Conservation (phyloP, 37 sponge, comb jelly and placozoan species). For the Geodia barretti region DNA sequence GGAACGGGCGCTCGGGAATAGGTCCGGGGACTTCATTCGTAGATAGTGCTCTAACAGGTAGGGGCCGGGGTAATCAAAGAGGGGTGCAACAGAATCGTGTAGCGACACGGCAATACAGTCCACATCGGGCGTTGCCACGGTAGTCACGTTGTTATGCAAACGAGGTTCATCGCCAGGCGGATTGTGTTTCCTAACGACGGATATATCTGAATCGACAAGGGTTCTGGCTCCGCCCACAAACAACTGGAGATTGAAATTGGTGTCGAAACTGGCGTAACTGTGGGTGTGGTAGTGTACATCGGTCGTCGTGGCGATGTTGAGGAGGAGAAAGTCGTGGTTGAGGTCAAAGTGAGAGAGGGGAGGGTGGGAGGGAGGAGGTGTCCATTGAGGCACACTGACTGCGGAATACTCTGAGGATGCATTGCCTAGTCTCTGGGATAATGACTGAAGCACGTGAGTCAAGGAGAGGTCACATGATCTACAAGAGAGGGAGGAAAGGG, state of each 20-base stretch:
- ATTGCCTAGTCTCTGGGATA: conserved; percentile 44
- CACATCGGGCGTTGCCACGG: conserved; percentile 26
- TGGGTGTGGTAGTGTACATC: conserved; percentile 46
- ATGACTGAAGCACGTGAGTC: conserved; percentile 38
- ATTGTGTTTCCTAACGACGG: conserved; percentile 66
- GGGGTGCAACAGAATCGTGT: conserved; percentile 62
- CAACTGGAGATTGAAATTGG: conserved; percentile 72
- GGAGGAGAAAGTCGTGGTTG: conserved; percentile 63
- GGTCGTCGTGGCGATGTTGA: conserved; percentile 47
- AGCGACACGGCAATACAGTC: conserved; percentile 70
- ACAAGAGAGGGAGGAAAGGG: not conserved
- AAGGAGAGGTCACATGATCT: conserved; percentile 38
- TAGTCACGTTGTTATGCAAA: conserved; percentile 19
- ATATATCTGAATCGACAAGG: conserved; percentile 30
- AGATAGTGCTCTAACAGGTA: conserved; percentile 80
- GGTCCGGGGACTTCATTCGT: conserved; percentile 30
- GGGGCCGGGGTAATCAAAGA: conserved; percentile 75
- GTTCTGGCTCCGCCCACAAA: conserved; percentile 23
- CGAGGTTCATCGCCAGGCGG: conserved; percentile 46
- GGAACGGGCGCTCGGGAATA: conserved; percentile 69
- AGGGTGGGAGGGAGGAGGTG: not conserved
- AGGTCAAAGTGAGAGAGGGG: too few relatives aligned
- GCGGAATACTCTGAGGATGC: conserved; percentile 23
- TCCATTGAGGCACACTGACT: conserved; percentile 51
- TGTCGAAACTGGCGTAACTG: conserved; percentile 55